phyloP scores from a whole-genome alignment of 2,797 vertebrate species.

The Sebastes itinus region DNA sequence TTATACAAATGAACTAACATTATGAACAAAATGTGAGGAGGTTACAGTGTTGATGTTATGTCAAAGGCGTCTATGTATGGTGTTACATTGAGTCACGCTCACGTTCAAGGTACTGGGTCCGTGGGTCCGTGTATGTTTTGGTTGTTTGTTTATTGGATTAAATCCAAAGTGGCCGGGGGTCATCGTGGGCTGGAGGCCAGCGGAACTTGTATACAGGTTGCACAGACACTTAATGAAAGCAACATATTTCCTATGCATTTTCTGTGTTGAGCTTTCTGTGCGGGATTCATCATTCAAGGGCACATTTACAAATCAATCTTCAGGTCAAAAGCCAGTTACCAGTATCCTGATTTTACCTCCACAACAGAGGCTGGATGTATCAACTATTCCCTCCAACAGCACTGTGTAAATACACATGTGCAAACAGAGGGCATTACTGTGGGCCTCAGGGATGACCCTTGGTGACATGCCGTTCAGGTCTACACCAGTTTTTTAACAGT shows the following conservation, averaged over 20 bases:
- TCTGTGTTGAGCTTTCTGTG: background rate
- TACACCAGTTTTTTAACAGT: background rate
- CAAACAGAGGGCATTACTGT: conserved; percentile 28
- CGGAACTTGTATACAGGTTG: too few species aligned
- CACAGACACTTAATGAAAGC: background rate
- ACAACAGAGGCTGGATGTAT: background rate
- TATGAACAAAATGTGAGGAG: background rate
- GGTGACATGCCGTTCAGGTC: background rate
- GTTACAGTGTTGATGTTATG: too few species aligned
- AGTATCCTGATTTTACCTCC: conserved; percentile 35
- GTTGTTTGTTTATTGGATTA: background rate
- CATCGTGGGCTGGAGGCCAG: too few species aligned
- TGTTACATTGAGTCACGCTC: too few species aligned
- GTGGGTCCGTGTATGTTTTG: background rate
- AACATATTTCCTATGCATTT: background rate
- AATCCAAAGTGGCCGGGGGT: background rate
- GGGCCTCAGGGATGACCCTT: background rate
- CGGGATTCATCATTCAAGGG: background rate
- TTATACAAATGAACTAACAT: background rate
- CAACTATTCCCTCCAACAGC: background rate
- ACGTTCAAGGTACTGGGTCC: too few species aligned
- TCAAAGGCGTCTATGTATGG: background rate
- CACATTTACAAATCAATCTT: conserved; percentile 2
- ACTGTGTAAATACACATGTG: conserved; percentile 22
- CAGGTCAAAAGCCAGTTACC: background rate